phyloP scores from a whole-genome alignment of 2,797 vertebrate genomes.

The Pterois miles region DNA sequence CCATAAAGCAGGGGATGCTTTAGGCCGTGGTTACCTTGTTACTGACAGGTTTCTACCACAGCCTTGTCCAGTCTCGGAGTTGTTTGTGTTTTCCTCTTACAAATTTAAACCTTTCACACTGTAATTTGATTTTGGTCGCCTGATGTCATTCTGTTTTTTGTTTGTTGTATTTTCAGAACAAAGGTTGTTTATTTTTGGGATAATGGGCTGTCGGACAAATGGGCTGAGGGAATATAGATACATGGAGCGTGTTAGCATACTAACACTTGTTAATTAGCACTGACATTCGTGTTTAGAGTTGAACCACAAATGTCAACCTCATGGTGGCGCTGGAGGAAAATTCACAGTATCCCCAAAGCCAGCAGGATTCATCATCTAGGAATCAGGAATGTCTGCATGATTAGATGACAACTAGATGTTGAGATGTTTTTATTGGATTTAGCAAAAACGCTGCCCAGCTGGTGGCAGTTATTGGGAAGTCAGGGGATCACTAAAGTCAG shows the following conservation, averaged over 20 bases:
- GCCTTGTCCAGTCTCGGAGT: too few relatives aligned
- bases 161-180: too few relatives aligned
- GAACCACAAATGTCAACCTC: neutral
- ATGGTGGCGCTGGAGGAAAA: neutral
- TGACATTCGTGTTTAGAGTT: too few relatives aligned
- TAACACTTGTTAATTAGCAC: neutral
- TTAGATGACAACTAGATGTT: neutral
- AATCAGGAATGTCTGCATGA: neutral
- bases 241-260: neutral
- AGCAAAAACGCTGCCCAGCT: neutral
- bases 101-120: too few relatives aligned
- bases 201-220: neutral
- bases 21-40: too few relatives aligned
- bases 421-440: neutral
- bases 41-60: too few relatives aligned
- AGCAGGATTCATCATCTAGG: neutral
- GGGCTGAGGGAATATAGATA: neutral
- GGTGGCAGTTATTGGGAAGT: neutral
- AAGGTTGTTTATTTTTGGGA: neutral
- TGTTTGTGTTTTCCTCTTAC: too few relatives aligned
- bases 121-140: too few relatives aligned
- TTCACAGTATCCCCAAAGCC: neutral
- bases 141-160: too few relatives aligned
- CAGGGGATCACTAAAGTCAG: neutral
- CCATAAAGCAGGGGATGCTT: too few relatives aligned